phyloP scores from a whole-genome alignment of 2,113 vertebrate genomes.

The Paratilapia polleni region DNA sequence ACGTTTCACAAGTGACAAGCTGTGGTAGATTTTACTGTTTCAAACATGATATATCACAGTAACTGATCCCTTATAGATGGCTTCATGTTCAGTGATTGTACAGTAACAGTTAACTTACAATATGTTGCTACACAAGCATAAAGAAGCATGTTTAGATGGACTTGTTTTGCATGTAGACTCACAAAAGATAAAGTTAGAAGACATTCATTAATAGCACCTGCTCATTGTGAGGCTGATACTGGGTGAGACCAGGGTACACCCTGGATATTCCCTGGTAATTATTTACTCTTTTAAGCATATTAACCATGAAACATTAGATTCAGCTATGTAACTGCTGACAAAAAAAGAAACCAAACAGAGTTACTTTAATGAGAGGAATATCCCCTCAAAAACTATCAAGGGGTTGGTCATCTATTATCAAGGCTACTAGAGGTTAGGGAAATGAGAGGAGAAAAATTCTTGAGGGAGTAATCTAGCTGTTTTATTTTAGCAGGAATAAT shows the following conservation, averaged over 20 bases:
- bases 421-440: slow-evolving; percentile 61
- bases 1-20: neutral
- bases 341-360: neutral
- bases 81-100: too few species aligned
- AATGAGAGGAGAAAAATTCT: slow-evolving; percentile 60
- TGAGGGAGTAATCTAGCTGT: slow-evolving; percentile 67
- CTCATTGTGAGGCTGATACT: neutral
- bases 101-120: too few species aligned
- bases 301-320: neutral
- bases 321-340: neutral
- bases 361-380: neutral
- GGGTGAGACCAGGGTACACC: neutral
- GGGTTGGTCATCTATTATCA: slow-evolving; percentile 53
- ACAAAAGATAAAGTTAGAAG: neutral
- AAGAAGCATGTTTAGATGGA: neutral
- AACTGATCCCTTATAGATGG: too few species aligned
- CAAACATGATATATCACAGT: too few species aligned
- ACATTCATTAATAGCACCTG: neutral
- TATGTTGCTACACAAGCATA: too few species aligned
- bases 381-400: neutral
- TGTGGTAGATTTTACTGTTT: too few species aligned
- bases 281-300: neutral
- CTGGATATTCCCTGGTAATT: neutral
- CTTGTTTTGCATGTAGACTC: neutral
- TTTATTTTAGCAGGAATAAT: slow-evolving; percentile 76